Evolutionary conservation across 2,113 vertebrate genomes (phyloP).

Genomic region (Myiagra hebetior): DNA sequence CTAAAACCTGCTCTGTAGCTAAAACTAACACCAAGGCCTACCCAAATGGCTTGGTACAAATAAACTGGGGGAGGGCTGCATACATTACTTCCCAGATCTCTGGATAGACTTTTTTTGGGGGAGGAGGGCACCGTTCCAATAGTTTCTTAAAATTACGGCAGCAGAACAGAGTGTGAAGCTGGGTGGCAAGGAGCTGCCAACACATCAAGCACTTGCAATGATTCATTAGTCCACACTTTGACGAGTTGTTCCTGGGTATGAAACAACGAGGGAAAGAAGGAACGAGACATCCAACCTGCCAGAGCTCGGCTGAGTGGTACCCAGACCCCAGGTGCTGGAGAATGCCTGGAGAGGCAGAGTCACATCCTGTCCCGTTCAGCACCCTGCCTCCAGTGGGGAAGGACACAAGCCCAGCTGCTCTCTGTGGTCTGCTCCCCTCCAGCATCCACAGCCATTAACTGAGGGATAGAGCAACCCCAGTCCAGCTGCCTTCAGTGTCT

Average conservation of each 20-base stretch:
- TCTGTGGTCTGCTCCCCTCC: neutral
- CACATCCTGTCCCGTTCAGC: neutral
- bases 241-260: neutral
- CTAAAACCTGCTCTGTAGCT: conserved; percentile 12
- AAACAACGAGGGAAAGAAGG: neutral
- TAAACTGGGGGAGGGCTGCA: conserved; percentile 19
- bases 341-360: neutral
- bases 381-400: neutral
- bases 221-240: conserved; percentile 59
- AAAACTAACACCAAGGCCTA: neutral
- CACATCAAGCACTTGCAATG: conserved; percentile 47
- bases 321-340: neutral
- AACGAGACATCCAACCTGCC: neutral
- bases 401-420: neutral
- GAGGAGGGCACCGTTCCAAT: conserved; percentile 33
- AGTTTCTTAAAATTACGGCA: conserved; percentile 51
- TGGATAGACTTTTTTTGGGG: neutral
- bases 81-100: conserved; percentile 44
- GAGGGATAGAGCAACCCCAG: neutral
- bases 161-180: conserved; percentile 63
- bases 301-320: neutral
- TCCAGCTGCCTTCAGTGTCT: neutral
- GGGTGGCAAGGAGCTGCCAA: conserved; percentile 59
- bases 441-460: neutral
- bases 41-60: conserved; percentile 8